phyloP scores from a whole-genome alignment of 2,797 vertebrate genomes.

The Neoniphon sammara region DNA sequence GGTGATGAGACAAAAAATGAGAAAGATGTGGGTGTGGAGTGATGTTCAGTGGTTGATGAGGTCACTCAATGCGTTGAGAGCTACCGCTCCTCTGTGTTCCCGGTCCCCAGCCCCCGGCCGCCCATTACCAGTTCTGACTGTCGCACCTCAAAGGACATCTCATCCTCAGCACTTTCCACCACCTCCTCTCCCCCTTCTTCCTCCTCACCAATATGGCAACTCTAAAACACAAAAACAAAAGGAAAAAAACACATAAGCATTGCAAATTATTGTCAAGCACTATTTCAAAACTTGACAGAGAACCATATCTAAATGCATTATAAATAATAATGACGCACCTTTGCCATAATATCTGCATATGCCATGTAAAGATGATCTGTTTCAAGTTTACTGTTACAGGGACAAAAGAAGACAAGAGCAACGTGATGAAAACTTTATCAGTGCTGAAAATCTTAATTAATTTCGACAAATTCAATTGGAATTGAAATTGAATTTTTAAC shows the following conservation, averaged over 20 bases:
- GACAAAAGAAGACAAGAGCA: conserved; percentile 20
- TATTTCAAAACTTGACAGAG: neutral
- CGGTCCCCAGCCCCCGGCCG: conserved; percentile 83
- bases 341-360: conserved; percentile 97
- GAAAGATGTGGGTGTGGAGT: conserved; percentile 61
- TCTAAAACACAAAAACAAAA: conserved; percentile 75
- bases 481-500: too few relatives aligned
- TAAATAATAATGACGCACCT: conserved; percentile 80
- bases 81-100: conserved; percentile 86
- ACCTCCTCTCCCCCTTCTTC: conserved; percentile 85
- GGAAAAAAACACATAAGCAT: neutral
- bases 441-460: neutral
- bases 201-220: conserved; percentile 91
- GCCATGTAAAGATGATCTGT: conserved; percentile 95
- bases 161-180: conserved; percentile 82
- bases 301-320: neutral
- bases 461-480: too few relatives aligned
- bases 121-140: conserved; percentile 88
- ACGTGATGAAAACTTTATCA: neutral
- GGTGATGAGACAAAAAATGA: conserved; percentile 39
- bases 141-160: conserved; percentile 94
- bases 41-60: conserved; percentile 75
- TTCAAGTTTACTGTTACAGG: conserved; percentile 88
- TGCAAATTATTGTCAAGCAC: neutral
- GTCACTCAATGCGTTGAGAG: conserved; percentile 82